Base-by-base conservation (phyloP, 2,797 vertebrate genomes). In the Microtus agrestis region DNA sequence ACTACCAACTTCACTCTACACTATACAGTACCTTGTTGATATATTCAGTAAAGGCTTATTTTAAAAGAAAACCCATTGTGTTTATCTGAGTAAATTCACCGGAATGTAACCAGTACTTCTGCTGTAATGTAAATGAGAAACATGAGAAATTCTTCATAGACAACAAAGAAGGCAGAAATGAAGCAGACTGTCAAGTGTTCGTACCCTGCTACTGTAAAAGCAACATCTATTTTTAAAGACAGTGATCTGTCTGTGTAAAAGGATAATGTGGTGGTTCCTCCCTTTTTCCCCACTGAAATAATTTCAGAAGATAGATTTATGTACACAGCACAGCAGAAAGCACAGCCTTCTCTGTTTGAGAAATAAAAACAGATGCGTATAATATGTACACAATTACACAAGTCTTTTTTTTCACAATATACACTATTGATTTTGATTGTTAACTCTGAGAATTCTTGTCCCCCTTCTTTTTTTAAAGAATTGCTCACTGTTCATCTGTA, bases 11-110 rank as follows among this genome's bases (percentile, higher is more conserved):
- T 98, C 98, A 98, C 98, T 98, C 98, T 98, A 98, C 98, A 97
- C 98, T 98, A 98, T 98, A 98, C 98, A 98, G 98, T 98, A 98
- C 97, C 97, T 98, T 98, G 98, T 98, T 98, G 98, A 97, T 98
- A 98, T 98, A 98, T 98, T 98, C 98, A 98, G 98, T 98, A 98
- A 98, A 98, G 97, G 97, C 97, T 98, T 98, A 98, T 98, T 98
- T 98, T 96, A 98, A 98, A 98, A 98, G 97, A 97, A 96, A 96
- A 95, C 91, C 89, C 63, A 69, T 91, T 98, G 98, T 98, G 98
- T 98, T 98, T 98, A 97, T 98, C 96, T 98, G 95, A 98, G 48
- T 95, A 96, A 96, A 54, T 97, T 97, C 91, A 96, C 98, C 96
- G 95, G 96, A 95, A 91, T 84, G 79, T 87, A 89, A 61, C 54